phyloP scores from a whole-genome alignment of 1,140 invertebrate species.

The Amphibalanus amphitrite region DNA sequence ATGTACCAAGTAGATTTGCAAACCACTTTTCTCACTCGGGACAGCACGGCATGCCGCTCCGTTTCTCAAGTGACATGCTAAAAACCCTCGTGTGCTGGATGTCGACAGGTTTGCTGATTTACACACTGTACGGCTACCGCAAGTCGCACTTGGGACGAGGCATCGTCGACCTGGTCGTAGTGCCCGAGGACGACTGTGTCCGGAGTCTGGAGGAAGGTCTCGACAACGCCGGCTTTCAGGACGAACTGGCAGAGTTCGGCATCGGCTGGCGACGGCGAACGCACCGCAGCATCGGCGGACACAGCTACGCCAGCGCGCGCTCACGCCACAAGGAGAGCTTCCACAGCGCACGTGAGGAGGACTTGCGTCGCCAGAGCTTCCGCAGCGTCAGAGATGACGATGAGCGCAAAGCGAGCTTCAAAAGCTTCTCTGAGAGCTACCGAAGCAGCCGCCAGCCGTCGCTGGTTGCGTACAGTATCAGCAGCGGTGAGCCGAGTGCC shows the following conservation, averaged over 20 bases:
- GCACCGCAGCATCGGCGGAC: not conserved
- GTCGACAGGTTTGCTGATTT: not conserved
- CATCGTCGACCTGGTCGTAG: not conserved
- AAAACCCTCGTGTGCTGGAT: too few species aligned
- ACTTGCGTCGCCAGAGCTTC: not conserved
- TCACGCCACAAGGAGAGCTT: not conserved
- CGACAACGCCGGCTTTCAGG: not conserved
- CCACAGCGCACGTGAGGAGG: not conserved
- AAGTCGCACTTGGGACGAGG: not conserved
- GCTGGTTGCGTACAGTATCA: too few species aligned
- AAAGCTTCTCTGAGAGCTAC: not conserved
- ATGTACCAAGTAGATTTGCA: too few species aligned
- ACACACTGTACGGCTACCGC: not conserved
- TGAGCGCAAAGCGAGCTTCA: not conserved
- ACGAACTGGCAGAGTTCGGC: not conserved
- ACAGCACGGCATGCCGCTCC: too few species aligned
- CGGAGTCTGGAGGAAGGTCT: not conserved
- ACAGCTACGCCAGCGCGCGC: not conserved
- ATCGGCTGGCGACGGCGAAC: not conserved
- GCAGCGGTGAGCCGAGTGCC: too few species aligned
- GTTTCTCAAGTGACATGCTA: too few species aligned
- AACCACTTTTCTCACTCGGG: too few species aligned
- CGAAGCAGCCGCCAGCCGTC: not conserved
- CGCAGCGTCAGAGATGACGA: not conserved
- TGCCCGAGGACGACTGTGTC: not conserved